Base-by-base conservation (phyloP, 2,888 invertebrate genomes). In the Neuroscelio doddi region DNA sequence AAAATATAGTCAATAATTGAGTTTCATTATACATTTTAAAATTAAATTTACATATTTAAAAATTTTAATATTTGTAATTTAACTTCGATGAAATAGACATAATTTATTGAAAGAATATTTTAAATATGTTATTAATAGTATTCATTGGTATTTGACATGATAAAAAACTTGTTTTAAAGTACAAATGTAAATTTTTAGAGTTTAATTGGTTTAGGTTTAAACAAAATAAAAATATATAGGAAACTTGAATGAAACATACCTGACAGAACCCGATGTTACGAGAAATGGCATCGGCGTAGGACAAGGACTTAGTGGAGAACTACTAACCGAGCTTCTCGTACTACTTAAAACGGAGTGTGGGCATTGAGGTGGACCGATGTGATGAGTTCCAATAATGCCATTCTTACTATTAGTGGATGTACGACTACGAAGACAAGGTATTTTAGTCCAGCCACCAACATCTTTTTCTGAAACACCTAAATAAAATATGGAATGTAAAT, bases 251-350 rank as follows among this genome's bases (percentile, higher is more conserved):
- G 14, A 15, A 38, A 34, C 71, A 88, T 75, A 91, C 91, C 90
- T 90, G 74, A 90, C 88, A 55, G 91, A 91, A 74, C 90, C 90
- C 24, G 91, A 91, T 63, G 90, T 90, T 76, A 91, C 91, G 66
- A 92, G 86, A 85, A 92, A 92, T 51, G 92, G 92, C 86, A 91
- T 87, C 7, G 92, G 92, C n/a, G 91, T 91, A 1, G 91, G 91
- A 75, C 91, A 92, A n/a, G 91, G 90, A 61, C 87, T 87, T 16
- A 90, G 88, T 16, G 90, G 90, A 21, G 88, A 89, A 36, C 90
- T 89, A 49, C 91, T 90, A 30, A 91, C 88, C 12, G 88, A 88
- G 73, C 88, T 88, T 65, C 88, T 83, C 8, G 91, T 90, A 66
- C 91, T 90, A 51, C 91, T 90, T 74, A 91, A 87, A 27, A 90